Evolutionary conservation across 2,797 vertebrate species (phyloP).

Genomic region (Dicrostonyx torquatus): DNA sequence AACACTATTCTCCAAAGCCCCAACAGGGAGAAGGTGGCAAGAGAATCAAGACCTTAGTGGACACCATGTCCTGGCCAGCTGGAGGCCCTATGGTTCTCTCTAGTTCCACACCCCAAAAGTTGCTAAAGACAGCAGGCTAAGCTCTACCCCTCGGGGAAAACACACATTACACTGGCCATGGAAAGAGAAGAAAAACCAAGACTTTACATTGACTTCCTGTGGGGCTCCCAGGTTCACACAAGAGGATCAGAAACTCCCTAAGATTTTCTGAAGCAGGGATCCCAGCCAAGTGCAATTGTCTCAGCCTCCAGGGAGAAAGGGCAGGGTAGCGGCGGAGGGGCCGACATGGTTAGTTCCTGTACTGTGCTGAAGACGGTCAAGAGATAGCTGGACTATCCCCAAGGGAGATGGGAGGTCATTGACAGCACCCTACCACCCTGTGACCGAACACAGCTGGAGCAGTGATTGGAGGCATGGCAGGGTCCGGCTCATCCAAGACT

Average conservation of each 20-base stretch:
- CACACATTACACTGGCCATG: fast-evolving
- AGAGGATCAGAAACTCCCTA: conserved; percentile 54
- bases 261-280: conserved; percentile 50
- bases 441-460: not conserved
- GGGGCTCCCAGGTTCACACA: not conserved
- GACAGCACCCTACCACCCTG: not conserved
- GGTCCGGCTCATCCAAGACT: not conserved
- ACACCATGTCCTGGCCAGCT: not conserved
- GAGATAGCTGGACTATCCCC: not conserved
- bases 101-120: not conserved
- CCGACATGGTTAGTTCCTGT: not conserved
- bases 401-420: not conserved
- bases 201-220: conserved; percentile 43
- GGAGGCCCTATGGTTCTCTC: not conserved
- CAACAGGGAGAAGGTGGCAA: not conserved
- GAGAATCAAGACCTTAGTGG: not conserved
- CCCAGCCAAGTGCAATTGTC: conserved; percentile 16
- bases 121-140: not conserved
- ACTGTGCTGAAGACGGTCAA: not conserved
- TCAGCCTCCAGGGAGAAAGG: not conserved
- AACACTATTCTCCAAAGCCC: not conserved
- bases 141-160: not conserved
- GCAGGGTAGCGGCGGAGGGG: not conserved
- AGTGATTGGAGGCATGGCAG: fast-evolving
- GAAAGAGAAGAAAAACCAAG: conserved; percentile 30